Conservation (phyloP, 2,113 vertebrate species). For the Junco hyemalis region DNA sequence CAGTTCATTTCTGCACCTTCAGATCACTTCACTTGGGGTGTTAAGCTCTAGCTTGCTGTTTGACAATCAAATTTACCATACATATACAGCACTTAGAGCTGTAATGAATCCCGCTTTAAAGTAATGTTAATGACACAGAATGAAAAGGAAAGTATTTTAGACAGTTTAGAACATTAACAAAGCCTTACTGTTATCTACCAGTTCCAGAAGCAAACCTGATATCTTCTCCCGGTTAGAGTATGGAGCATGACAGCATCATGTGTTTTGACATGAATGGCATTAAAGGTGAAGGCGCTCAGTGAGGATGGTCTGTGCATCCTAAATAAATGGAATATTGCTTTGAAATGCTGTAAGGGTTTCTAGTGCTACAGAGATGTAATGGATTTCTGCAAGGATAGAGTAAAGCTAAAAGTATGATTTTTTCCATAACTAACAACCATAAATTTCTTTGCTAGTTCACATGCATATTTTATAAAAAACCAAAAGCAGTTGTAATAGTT, state of each 20-base stretch:
- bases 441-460: not conserved
- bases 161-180: not conserved
- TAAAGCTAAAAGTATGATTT: not conserved
- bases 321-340: not conserved
- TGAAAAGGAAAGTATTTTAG: not conserved
- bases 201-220: not conserved
- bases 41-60: not conserved
- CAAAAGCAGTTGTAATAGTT: not conserved
- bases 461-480: not conserved
- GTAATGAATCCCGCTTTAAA: not conserved
- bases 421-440: not conserved
- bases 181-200: not conserved
- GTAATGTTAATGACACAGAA: not conserved
- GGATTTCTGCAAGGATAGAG: not conserved
- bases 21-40: not conserved
- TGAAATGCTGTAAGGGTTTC: not conserved
- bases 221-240: not conserved
- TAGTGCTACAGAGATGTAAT: not conserved
- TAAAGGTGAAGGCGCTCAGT: not conserved
- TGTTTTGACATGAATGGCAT: not conserved
- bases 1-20: not conserved
- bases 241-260: fast-evolving
- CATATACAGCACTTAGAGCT: not conserved
- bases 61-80: not conserved
- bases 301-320: not conserved